Conservation (phyloP, 2,888 invertebrate genomes). For the Caenorhabditis sp. region DNA sequence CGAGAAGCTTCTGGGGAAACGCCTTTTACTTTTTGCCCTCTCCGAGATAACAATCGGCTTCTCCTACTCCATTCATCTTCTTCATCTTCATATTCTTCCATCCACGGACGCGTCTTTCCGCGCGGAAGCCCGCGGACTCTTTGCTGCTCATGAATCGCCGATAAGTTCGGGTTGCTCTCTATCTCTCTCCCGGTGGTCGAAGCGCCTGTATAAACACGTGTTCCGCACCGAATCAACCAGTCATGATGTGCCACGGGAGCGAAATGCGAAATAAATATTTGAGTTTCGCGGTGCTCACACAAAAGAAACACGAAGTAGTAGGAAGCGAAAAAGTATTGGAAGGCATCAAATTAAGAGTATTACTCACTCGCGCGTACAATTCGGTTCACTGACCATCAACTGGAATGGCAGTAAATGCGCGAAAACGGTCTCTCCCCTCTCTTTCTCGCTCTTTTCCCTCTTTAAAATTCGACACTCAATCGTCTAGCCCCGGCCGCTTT, state of each 20-base stretch:
- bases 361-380: slow-evolving; percentile 33
- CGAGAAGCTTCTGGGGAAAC: too few relatives aligned
- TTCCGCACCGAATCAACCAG: slow-evolving; percentile 16
- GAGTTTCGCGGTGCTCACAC: slow-evolving; percentile 15
- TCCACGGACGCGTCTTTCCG: slow-evolving; percentile 3
- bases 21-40: neutral
- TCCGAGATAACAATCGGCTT: slow-evolving; percentile 35
- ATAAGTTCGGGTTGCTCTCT: slow-evolving; percentile 16
- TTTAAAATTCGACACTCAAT: slow-evolving; percentile 13
- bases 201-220: slow-evolving; percentile 33
- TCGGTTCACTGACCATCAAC: slow-evolving; percentile 24
- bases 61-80: too few relatives aligned
- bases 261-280: too few relatives aligned
- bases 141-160: slow-evolving; percentile 30
- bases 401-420: slow-evolving; percentile 2
- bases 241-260: slow-evolving; percentile 4
- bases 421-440: slow-evolving; percentile 6
- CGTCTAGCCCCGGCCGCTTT: slow-evolving; percentile 7
- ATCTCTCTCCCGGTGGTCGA: too few relatives aligned
- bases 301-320: slow-evolving; percentile 3
- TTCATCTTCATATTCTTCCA: neutral
- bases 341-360: slow-evolving; percentile 13
- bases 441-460: slow-evolving; percentile 2
- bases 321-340: slow-evolving; percentile 7
- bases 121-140: slow-evolving; percentile 12